Evolutionary conservation across 2,113 vertebrate species (phyloP).

Genomic region (Petromus typicus): DNA sequence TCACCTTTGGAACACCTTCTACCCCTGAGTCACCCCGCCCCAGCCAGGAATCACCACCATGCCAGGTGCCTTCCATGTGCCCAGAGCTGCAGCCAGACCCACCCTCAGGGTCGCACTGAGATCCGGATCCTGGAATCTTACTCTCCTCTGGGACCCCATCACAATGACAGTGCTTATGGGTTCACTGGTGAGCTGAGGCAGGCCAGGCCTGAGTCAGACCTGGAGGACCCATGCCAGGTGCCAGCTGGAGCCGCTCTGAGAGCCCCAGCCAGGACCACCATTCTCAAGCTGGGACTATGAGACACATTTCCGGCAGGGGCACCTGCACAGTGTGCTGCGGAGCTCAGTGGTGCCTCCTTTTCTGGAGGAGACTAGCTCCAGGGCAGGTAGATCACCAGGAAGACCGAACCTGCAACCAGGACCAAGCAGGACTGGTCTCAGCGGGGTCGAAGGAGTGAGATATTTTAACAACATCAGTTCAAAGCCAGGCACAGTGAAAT

Average conservation of each 20-base stretch:
- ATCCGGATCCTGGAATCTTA: background rate
- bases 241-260: too few relatives aligned
- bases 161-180: background rate
- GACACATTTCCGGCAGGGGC: constrained; percentile 81
- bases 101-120: background rate
- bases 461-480: constrained; percentile 18
- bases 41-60: background rate
- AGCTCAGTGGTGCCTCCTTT: constrained; percentile 82
- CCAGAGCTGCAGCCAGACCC: background rate
- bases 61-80: background rate
- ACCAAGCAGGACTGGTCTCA: constrained; percentile 81
- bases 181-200: background rate
- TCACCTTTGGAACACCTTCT: background rate
- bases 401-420: constrained; percentile 85
- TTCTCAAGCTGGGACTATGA: constrained; percentile 80
- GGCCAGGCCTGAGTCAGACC: background rate
- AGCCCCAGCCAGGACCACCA: too few relatives aligned
- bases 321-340: constrained; percentile 84
- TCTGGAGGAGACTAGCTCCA: constrained; percentile 83
- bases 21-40: background rate
- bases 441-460: constrained; percentile 82
- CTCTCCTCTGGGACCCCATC: background rate
- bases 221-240: too few relatives aligned
- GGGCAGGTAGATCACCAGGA: constrained; percentile 88
- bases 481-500: background rate